Conservation (phyloP, 2,113 vertebrate species). For the Centropus unirufus region DNA sequence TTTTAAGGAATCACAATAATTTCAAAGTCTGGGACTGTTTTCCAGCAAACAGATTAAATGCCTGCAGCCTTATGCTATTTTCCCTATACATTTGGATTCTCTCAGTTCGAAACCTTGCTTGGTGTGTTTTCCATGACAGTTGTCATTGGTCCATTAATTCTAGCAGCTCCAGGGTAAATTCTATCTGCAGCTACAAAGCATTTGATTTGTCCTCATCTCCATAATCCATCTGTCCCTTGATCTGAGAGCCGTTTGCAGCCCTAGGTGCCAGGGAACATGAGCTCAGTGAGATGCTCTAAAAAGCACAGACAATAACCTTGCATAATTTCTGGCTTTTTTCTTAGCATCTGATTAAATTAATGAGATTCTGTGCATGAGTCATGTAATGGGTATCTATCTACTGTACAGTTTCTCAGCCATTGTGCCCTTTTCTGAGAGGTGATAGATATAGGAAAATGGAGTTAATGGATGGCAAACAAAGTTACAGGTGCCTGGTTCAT, state of each 20-base stretch:
- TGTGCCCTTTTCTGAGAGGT: neutral
- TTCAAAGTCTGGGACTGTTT: neutral
- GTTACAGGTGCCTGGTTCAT: neutral
- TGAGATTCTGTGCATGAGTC: neutral
- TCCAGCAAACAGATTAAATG: neutral
- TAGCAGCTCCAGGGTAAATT: slow-evolving; percentile 39
- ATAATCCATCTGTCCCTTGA: slow-evolving; percentile 45
- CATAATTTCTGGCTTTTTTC: neutral
- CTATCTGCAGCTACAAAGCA: neutral
- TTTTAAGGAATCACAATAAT: neutral
- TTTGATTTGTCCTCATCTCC: slow-evolving; percentile 52
- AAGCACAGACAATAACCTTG: neutral
- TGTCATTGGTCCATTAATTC: slow-evolving; percentile 35
- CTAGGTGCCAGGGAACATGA: neutral
- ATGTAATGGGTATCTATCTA: neutral
- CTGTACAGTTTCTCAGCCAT: neutral
- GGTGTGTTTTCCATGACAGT: neutral
- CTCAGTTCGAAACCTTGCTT: neutral
- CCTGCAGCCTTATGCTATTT: neutral
- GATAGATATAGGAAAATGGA: neutral
- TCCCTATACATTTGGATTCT: neutral
- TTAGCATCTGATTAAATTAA: slow-evolving; percentile 24
- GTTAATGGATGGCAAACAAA: neutral
- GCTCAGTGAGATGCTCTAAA: neutral
- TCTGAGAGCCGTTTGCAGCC: neutral